Conservation (phyloP, 2,888 invertebrate species). For the Thumatha senex region DNA sequence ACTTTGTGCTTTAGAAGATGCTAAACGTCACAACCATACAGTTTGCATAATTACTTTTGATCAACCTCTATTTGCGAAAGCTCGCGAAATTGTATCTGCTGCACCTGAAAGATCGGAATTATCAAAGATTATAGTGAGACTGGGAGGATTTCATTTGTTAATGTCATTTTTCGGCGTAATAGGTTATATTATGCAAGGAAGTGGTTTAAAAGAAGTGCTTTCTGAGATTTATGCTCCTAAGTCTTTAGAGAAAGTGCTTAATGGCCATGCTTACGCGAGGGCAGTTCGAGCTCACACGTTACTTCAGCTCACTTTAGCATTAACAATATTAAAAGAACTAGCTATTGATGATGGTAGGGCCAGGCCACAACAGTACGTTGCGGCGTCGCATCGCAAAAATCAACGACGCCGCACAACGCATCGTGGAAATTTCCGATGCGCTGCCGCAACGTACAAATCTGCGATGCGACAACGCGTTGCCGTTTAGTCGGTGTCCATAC, state of each 20-base stretch:
- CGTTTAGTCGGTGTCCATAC: no score
- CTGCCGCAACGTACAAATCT: no score
- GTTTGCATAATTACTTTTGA: slow-evolving; percentile 46
- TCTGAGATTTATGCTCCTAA: slow-evolving; percentile 37
- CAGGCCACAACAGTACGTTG: no score
- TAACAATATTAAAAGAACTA: slow-evolving; percentile 39
- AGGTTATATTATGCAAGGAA: slow-evolving; percentile 43
- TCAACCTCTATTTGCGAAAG: slow-evolving; percentile 46
- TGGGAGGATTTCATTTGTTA: slow-evolving; percentile 45
- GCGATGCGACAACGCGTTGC: no score
- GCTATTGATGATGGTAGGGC: slow-evolving; percentile 30
- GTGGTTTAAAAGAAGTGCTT: slow-evolving; percentile 41
- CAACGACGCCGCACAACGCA: no score
- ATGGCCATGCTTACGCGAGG: no score
- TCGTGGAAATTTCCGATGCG: no score
- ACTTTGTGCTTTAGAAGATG: slow-evolving; percentile 22
- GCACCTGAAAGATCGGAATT: slow-evolving; percentile 21
- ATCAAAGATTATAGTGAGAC: slow-evolving; percentile 26
- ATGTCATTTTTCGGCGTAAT: slow-evolving; percentile 44
- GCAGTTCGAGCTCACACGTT: no score
- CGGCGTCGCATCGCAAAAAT: no score
- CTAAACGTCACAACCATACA: slow-evolving; percentile 33
- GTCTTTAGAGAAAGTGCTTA: slow-evolving; percentile 42
- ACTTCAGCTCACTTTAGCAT: slow-evolving; percentile 46
- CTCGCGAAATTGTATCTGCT: slow-evolving; percentile 42